Evolutionary conservation across 1,140 invertebrate genomes (phyloP).

Genomic region (Tigriopus japonicus): DNA sequence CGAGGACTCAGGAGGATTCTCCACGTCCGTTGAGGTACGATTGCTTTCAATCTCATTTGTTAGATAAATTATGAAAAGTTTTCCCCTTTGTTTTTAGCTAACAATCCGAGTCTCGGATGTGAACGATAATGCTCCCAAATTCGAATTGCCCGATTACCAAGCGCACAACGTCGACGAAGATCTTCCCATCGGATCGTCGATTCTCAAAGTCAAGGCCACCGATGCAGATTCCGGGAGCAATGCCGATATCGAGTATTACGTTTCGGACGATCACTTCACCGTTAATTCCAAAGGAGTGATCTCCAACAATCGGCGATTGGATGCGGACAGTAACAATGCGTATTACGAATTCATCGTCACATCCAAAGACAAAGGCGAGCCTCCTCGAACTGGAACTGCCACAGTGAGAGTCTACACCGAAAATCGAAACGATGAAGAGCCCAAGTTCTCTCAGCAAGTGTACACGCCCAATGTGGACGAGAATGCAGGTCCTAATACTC

Average conservation of each 20-base stretch:
- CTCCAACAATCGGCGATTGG: slow-evolving; percentile 74
- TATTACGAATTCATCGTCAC: slow-evolving; percentile 62
- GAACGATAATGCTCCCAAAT: slow-evolving; percentile 83
- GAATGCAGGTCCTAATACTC: slow-evolving; percentile 76
- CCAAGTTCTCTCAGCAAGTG: slow-evolving; percentile 86
- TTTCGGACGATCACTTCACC: slow-evolving; percentile 78
- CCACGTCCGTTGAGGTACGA: slow-evolving; percentile 62
- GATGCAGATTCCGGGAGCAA: slow-evolving; percentile 79
- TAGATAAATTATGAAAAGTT: not conserved
- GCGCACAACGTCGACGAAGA: slow-evolving; percentile 87
- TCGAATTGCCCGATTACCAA: slow-evolving; percentile 84
- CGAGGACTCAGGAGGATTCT: slow-evolving; percentile 86
- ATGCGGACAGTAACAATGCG: slow-evolving; percentile 88
- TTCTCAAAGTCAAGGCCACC: slow-evolving; percentile 76
- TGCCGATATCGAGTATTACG: slow-evolving; percentile 77
- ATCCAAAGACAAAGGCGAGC: slow-evolving; percentile 40
- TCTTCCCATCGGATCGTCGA: slow-evolving; percentile 68
- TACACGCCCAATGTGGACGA: slow-evolving; percentile 90
- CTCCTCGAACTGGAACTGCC: slow-evolving; percentile 69
- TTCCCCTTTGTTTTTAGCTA: slow-evolving; percentile 13
- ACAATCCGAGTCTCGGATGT: slow-evolving; percentile 45
- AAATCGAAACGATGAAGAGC: slow-evolving; percentile 89
- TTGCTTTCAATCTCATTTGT: slow-evolving; percentile 31
- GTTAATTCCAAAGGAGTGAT: slow-evolving; percentile 78
- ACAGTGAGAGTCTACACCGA: slow-evolving; percentile 85